Conservation (phyloP, 2,888 invertebrate species). For the Micropterix aruncella region DNA sequence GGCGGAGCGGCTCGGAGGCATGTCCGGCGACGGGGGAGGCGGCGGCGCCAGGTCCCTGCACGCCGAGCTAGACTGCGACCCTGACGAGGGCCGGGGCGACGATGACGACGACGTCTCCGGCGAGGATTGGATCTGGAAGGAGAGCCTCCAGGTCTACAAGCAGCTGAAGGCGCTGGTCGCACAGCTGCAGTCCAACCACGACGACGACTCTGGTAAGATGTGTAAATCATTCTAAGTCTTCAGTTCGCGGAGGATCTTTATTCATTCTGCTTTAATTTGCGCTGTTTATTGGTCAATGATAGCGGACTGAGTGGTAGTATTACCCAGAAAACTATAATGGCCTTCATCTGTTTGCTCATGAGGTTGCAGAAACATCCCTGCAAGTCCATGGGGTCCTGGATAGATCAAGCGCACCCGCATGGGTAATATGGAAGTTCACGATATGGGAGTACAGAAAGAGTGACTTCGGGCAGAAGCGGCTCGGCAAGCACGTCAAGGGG, state of each 20-base stretch:
- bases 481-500: no score
- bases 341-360: no score
- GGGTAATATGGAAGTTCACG: no score
- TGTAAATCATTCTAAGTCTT: background rate
- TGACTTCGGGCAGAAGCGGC: no score
- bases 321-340: no score
- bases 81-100: conserved; percentile 38
- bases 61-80: conserved; percentile 80
- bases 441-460: no score
- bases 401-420: no score
- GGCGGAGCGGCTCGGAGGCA: conserved; percentile 51
- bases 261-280: no score
- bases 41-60: conserved; percentile 56
- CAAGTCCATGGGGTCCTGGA: background rate
- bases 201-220: conserved; percentile 53
- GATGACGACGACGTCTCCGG: conserved; percentile 23
- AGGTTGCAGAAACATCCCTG: no score
- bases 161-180: conserved; percentile 58
- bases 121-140: conserved; percentile 40
- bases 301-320: background rate
- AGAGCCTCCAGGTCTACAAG: conserved; percentile 57
- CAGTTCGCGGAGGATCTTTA: no score
- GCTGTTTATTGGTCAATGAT: no score
- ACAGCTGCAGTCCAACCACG: conserved; percentile 61
- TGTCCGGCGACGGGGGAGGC: conserved; percentile 29